A percentile compares a stretch with the other conserved stretches of the same genome.
phyloP scores from a whole-genome alignment of 2,888 invertebrate species.

The Gnatocerus cornutus region DNA sequence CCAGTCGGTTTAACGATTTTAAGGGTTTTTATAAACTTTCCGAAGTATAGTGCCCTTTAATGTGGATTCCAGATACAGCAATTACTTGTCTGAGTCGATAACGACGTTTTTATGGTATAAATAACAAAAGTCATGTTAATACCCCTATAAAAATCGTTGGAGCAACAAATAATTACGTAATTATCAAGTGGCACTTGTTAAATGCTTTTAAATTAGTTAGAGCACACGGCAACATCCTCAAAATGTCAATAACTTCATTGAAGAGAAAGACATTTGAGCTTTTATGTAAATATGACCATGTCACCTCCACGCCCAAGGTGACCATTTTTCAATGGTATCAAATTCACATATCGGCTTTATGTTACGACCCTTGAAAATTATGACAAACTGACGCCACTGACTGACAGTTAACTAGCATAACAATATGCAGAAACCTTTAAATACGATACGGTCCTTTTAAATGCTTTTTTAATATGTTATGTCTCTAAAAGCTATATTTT shows the following conservation, averaged over 20 bases:
- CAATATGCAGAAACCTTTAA: conserved; percentile 27
- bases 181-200: conserved; percentile 30
- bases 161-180: conserved; percentile 45
- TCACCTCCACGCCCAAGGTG: neutral
- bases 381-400: conserved; percentile 45
- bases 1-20: conserved; percentile 36
- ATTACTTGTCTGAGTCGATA: conserved; percentile 54
- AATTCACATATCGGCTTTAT: conserved; percentile 37
- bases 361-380: conserved; percentile 45
- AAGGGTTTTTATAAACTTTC: conserved; percentile 50
- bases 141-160: conserved; percentile 30
- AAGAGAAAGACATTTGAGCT: conserved; percentile 16
- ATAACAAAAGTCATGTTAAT: conserved; percentile 49
- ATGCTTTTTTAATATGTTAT: conserved; percentile 20
- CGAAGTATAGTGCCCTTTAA: conserved; percentile 50
- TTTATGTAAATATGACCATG: conserved; percentile 3
- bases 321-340: conserved; percentile 33
- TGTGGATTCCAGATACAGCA: conserved; percentile 51
- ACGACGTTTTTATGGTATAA: conserved; percentile 47
- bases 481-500: conserved; percentile 10
- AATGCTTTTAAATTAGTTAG: conserved; percentile 30
- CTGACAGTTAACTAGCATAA: conserved; percentile 25
- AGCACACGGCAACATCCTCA: conserved; percentile 17
- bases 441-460: conserved; percentile 27
- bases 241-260: conserved; percentile 10